phyloP scores from a whole-genome alignment of 2,113 vertebrate species.

The Python bivittatus region DNA sequence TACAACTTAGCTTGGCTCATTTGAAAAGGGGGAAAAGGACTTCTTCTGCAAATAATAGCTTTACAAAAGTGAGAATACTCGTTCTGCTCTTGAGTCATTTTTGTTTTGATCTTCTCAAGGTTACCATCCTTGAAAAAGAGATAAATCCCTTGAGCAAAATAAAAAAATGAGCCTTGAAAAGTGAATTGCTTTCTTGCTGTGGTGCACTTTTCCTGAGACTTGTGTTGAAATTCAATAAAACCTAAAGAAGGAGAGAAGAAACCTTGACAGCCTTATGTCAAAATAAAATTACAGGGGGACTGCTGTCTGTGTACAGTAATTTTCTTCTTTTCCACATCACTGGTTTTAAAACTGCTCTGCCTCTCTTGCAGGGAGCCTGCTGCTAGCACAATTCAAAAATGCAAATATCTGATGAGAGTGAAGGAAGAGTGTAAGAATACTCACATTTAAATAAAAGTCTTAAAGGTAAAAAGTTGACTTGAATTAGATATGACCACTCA shows the following conservation, averaged over 20 bases:
- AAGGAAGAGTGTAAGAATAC: background rate
- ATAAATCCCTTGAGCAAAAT: slow-evolving; percentile 9
- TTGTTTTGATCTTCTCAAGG: slow-evolving; percentile 29
- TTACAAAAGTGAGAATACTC: background rate
- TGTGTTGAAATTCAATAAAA: slow-evolving; percentile 28
- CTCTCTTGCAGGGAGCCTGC: slow-evolving; percentile 17
- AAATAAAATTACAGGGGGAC: slow-evolving; percentile 31
- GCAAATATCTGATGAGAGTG: background rate
- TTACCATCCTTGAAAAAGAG: background rate
- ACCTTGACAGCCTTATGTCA: slow-evolving; percentile 30
- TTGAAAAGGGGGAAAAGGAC: background rate
- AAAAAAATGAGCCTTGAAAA: background rate
- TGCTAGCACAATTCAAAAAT: slow-evolving; percentile 26
- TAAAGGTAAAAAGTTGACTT: background rate
- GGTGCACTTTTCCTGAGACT: slow-evolving; percentile 4
- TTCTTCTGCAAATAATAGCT: background rate
- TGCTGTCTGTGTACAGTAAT: slow-evolving; percentile 7
- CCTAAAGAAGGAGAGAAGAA: background rate
- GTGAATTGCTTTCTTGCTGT: slow-evolving; percentile 12
- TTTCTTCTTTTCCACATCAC: slow-evolving; percentile 32
- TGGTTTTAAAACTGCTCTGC: slow-evolving; percentile 20
- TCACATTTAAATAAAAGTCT: slow-evolving; percentile 1
- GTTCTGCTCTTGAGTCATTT: background rate
- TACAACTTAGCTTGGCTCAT: background rate
- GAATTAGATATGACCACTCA: slow-evolving; percentile 3